phyloP scores from a whole-genome alignment of 2,888 invertebrate species.

The Andrena dorsata region DNA sequence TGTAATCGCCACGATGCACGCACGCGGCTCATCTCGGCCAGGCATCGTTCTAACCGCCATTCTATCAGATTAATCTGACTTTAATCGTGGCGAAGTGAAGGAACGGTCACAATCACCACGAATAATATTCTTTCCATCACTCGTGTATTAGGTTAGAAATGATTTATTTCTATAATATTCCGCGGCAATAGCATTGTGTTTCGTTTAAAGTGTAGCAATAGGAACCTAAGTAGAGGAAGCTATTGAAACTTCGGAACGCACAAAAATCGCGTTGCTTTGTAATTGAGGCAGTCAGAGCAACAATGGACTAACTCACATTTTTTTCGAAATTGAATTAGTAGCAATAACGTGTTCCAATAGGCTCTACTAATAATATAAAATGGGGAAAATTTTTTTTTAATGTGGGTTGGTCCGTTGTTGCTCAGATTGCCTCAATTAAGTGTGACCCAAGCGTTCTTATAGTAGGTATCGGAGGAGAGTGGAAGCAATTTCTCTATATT shows the following conservation, averaged over 20 bases:
- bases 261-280: constrained; percentile 3
- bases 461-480: constrained; percentile 9
- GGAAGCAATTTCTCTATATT: constrained; percentile 19
- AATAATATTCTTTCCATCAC: neutral
- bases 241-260: neutral
- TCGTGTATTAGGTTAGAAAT: neutral
- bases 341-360: no score
- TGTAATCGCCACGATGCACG: neutral
- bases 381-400: no score
- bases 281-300: no score
- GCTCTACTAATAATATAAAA: no score
- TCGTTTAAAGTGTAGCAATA: neutral
- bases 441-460: constrained; percentile 22
- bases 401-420: no score
- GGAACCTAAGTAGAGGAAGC: neutral
- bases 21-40: neutral
- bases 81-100: neutral
- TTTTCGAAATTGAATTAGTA: no score
- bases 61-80: neutral
- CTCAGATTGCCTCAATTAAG: no score
- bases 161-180: no score
- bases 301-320: no score
- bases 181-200: no score
- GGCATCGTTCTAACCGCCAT: neutral
- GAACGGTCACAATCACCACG: neutral